phyloP scores from a whole-genome alignment of 1,140 invertebrate species.

The Bombus superbus region DNA sequence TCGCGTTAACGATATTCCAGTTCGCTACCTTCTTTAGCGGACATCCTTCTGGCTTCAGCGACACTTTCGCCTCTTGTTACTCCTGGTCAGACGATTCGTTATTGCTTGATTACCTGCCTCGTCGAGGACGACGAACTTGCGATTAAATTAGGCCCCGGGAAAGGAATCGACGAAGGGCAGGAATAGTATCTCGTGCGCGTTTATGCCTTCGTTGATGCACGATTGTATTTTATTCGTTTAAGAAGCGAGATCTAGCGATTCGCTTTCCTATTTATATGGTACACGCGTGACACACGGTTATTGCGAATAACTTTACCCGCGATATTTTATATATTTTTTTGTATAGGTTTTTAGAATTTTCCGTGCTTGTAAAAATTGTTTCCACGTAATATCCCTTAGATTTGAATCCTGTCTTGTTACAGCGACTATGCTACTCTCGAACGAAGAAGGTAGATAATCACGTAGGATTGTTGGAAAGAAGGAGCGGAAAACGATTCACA shows the following conservation, averaged over 20 bases:
- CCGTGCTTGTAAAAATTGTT: too few species aligned
- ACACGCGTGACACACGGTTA: too few species aligned
- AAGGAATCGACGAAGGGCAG: neutral
- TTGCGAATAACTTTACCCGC: too few species aligned
- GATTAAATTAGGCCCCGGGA: too few species aligned
- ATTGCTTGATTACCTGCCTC: neutral
- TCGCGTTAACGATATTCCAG: neutral
- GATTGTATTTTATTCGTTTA: rapidly evolving
- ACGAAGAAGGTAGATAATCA: neutral
- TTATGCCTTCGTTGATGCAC: rapidly evolving
- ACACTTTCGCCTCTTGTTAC: neutral
- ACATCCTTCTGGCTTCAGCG: neutral
- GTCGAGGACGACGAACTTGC: neutral
- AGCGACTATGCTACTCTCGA: neutral
- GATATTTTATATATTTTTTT: too few species aligned
- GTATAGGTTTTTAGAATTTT: too few species aligned
- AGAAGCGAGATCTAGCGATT: too few species aligned
- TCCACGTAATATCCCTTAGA: too few species aligned
- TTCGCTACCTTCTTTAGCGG: neutral
- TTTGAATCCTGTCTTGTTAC: too few species aligned
- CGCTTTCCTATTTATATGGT: too few species aligned
- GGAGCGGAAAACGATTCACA: neutral
- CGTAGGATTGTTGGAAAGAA: too few species aligned
- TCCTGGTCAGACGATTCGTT: neutral
- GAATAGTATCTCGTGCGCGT: neutral